Base-by-base conservation (phyloP, 2,888 invertebrate genomes). In the Lymantria dispar region DNA sequence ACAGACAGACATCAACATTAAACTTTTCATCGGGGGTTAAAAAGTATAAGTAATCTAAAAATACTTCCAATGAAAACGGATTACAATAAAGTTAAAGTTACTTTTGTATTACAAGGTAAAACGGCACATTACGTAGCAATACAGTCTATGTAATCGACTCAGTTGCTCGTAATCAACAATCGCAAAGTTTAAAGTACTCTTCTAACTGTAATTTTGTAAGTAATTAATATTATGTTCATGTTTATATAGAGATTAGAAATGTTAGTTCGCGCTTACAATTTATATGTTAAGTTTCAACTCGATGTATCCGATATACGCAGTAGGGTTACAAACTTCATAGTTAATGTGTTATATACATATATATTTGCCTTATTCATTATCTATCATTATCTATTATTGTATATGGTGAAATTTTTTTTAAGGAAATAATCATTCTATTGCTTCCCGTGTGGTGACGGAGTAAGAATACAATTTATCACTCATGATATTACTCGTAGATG, bases 141-240 rank as follows among this genome's bases (percentile, higher is more conserved):
- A 45, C 38, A 61, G 58, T 55, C 30, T 37, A 55, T 54, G 70
- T 71, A 73, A 73, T 72, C 64, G 71, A 74, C 62, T 60, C 66
- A 51, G 59, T 62, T 54, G 49, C 57, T 54, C 59, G 64, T 68
- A 67, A 74, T 70, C 72, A 76, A 74, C 77, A 74, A 78, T 74
- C 70, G 74, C 70, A 70, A 79, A 79, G 70, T 78, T 78, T 69
- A 72, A 72, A 70, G 68, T 74, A 72, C 78, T 73, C 77, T 64
- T 62, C 64, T 58, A 72, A 69, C 65, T 71, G 70, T 70, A 73
- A 73, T 76, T 76, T 74, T 66, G 72, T 69, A 60, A 70, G 68
- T 75, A 76, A 80, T 80, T 78, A 78, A 80, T 76, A 74, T 73
- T 67, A 67, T 70, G 56, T 60, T 62, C 63, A 49, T 56, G 64